Base-by-base conservation (phyloP, 1,140 invertebrate species). In the Nasonia longicornis region DNA sequence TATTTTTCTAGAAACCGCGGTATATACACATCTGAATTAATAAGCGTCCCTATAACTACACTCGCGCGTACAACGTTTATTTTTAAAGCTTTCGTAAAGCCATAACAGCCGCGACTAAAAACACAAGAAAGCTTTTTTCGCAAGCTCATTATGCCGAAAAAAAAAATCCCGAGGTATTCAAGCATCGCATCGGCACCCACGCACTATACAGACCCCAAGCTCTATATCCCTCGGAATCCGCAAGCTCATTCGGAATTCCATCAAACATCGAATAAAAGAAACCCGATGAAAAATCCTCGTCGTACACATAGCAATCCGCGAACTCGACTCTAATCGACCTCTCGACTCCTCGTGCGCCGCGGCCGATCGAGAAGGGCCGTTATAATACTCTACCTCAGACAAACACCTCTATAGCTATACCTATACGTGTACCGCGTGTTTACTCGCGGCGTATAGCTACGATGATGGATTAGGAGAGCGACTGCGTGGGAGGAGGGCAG, bases 401-500 rank as follows among this genome's bases (percentile, higher is more conserved):
- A 0, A 7, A 52, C 31, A 6, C 31, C 3, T 35, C 26, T 26
- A 26, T 26, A 35, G 3, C 31, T 35, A 35, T 35, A 35, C 4
- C 3, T 35, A 35, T 35, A 35, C 4, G 4, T 35, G 31, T 35
- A 35, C 2, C n/a, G 42, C 71, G 42, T 48, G 52, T 77, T 66
- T 22, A 66, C 58, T 77, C 7, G 29, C 42, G 22, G 64, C 14
- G 58, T 63, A 20, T 66, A 31, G 73, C 52, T 64, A 64, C 73
- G 73, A 75, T 75, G 52, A 75, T 75, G 73, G 73, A 75, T 75
- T 75, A 38, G 52, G 10, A 22, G 71, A 12, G 35, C 14, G 26
- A 52, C 73, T 64, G 52, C 58, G 73, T 16, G 26, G 45, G 26
- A 14, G 16, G 22, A 8, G 26, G 26, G 11, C 11, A 4, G 8